Percentiles rank a stretch among this genome's conserved stretches.
phyloP scores from a whole-genome alignment of 2,797 vertebrate genomes.

The Meda fulgida region DNA sequence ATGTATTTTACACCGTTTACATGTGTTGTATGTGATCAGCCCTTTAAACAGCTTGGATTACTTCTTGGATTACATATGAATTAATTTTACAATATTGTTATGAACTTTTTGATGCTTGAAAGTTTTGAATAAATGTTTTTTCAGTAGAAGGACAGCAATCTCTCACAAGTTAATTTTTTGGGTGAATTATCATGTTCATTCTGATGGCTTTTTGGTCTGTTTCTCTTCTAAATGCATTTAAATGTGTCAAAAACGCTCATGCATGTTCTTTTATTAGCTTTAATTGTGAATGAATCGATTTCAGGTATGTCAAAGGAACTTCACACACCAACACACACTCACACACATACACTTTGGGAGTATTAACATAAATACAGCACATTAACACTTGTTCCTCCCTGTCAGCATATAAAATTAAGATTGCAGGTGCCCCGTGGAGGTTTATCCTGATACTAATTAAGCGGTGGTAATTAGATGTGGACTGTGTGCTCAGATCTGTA shows the following conservation, averaged over 20 bases:
- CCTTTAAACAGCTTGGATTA: neutral
- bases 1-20: too few species aligned
- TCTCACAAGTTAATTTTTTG: neutral
- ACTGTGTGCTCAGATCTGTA: slow-evolving; percentile 77
- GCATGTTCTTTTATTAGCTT: neutral
- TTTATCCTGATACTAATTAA: slow-evolving; percentile 87
- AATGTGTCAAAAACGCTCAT: neutral
- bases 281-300: slow-evolving; percentile 43
- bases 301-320: slow-evolving; percentile 33
- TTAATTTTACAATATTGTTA: neutral
- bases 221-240: neutral
- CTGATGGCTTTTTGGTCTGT: neutral
- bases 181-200: neutral
- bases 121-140: neutral
- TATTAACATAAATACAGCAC: slow-evolving; percentile 95
- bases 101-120: neutral
- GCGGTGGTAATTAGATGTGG: slow-evolving; percentile 92
- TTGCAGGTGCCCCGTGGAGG: slow-evolving; percentile 91
- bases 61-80: neutral
- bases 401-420: slow-evolving; percentile 95
- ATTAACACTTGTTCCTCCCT: slow-evolving; percentile 94
- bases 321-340: slow-evolving; percentile 48
- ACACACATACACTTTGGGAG: slow-evolving; percentile 66
- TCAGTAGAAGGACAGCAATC: neutral
- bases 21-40: neutral